Evolutionary conservation across 2,113 vertebrate genomes (phyloP), one percentile per base, ranked within the genome.

Genomic region (Leucosticte australis): DNA sequence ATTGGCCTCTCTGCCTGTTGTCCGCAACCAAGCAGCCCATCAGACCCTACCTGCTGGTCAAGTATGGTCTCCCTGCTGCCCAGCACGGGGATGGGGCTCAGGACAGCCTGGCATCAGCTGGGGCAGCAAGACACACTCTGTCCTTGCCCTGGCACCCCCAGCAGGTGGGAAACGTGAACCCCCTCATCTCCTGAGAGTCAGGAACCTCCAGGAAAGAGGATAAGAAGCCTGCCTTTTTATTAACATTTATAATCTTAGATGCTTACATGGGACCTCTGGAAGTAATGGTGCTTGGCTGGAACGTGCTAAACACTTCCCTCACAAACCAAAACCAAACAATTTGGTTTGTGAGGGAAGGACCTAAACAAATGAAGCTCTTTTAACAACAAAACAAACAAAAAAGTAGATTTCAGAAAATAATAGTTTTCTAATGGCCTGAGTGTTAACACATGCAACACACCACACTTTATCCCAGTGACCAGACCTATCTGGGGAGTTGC

Each of bases 71-170:
- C 17, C 26, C 31, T 5, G 2, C 22, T 46, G 15, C 30, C 26
- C 13, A 1, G n/a, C 68, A 7, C 3, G 4, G 14, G 8, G 8
- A 20, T 27, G 24, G 18, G 17, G 19, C 22, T 37, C 53, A 4
- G 39, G 7, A 6, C 39, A 69, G 23, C 12, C 30, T 13, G 2
- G 1, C 26, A 19, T 63, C 37, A 63, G 16, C 33, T 17, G 33
- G 2, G 13, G 23, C 4, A 6, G 37, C 11, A 16, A 15, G 2
- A 7, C 12, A 10, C 5, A 0, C 8, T 44, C 19, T 0, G 0
- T 33, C 31, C 31, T 39, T 33, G 11, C 27, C 21, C n/a, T 8
- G 22, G 14, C 8, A 19, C 9, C 18, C 7, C 15, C 12, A 18
- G 33, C 15, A 74, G 27, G 28, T 49, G 20, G 17, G 41, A 67